A percentile compares a stretch with the other conserved stretches of the same genome.
Evolutionary conservation across 2,888 invertebrate species (phyloP).

Genomic region (Cybosia mesomella): DNA sequence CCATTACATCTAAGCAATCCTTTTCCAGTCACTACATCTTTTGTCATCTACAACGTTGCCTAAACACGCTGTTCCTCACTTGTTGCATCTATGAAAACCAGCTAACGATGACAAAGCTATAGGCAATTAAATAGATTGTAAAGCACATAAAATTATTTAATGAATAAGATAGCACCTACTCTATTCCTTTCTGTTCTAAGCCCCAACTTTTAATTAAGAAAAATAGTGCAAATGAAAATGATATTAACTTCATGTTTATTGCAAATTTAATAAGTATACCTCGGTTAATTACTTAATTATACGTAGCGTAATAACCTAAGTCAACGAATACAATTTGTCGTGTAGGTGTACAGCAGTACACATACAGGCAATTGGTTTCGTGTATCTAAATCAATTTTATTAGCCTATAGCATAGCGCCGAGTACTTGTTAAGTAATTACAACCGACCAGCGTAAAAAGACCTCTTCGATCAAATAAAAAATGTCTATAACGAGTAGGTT

Average conservation of each 20-base stretch:
- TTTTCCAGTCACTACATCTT: no score
- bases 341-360: slow-evolving; percentile 37
- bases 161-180: background rate
- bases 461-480: slow-evolving; percentile 28
- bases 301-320: slow-evolving; percentile 29
- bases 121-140: background rate
- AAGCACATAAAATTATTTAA: background rate
- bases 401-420: slow-evolving; percentile 67
- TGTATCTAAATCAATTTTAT: slow-evolving; percentile 83
- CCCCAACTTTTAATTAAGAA: background rate
- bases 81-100: no score
- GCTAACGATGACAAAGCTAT: background rate
- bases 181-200: background rate
- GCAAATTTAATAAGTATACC: slow-evolving; percentile 18
- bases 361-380: slow-evolving; percentile 55
- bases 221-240: background rate
- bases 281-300: slow-evolving; percentile 23
- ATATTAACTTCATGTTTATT: background rate
- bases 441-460: slow-evolving; percentile 52
- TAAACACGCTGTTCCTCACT: no score
- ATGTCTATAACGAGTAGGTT: slow-evolving; percentile 13
- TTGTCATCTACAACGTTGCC: no score
- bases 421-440: slow-evolving; percentile 77
- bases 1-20: no score
- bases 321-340: slow-evolving; percentile 34